Base-by-base conservation (phyloP, 2,888 invertebrate genomes). In the Omphaloscelis lunosa region DNA sequence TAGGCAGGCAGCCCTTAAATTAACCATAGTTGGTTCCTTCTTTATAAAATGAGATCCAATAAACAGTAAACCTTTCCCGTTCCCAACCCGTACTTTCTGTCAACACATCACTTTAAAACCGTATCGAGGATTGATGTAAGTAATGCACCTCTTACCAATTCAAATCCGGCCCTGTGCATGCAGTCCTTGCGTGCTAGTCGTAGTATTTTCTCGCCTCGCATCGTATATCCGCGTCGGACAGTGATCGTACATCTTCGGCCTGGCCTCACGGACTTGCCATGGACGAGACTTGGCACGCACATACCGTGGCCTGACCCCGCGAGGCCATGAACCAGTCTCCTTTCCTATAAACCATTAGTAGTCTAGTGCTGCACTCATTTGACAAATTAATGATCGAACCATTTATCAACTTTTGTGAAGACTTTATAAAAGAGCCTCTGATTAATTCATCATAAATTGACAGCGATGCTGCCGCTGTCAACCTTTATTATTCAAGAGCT, bases 121-220 rank as follows among this genome's bases (percentile, higher is more conserved):
- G 72, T 63, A 77, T 77, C 53, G 70, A 70, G 80, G 79, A 84
- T 83, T 67, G 70, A 83, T 86, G 77, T 87, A 72, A 82, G 67
- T 71, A 66, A 84, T 81, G 77, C 80, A 83, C 80, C 51, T 82
- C 67, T 86, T 84, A 80, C 75, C 86, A 85, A 86, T 85, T 86
- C 83, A 86, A 87, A 85, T 89, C 45, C 89, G 75, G 59, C 83
- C 81, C 88, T 89, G 88, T 59, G 80, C 70, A 81, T 86, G 85
- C 84, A 86, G 76, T 86, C 77, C 82, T 89, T 80, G 89, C 88
- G 81, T 89, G 86, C 79, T 87, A 48, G 77, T 72, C 48, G 88
- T 90, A 90, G 91, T 93, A 93, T 92, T 91, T 93, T 91, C 92
- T 91, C 90, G 90, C 90, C 87, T 85, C 82, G 88, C 89, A 82